phyloP scores from a whole-genome alignment of 1,140 invertebrate genomes.

The Drosophila tropicalis region DNA sequence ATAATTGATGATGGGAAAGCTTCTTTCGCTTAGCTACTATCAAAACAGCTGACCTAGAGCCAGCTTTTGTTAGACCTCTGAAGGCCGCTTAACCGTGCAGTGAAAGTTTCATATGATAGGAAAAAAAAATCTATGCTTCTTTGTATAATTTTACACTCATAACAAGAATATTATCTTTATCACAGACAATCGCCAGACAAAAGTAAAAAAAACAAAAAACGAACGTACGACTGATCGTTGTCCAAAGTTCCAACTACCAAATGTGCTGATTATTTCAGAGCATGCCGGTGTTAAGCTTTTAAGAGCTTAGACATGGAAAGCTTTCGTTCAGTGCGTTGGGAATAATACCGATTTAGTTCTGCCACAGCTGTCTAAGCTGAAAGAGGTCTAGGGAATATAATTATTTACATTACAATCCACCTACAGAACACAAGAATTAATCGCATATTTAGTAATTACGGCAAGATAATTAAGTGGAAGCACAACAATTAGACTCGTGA shows the following conservation, averaged over 20 bases:
- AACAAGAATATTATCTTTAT: not conserved
- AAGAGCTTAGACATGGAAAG: not conserved
- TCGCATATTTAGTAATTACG: slow-evolving; percentile 2
- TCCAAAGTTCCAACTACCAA: not conserved
- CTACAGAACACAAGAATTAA: not conserved
- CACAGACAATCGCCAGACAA: no score
- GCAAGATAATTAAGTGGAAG: slow-evolving; percentile 16
- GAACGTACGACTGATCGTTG: not conserved
- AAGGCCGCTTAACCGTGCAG: not conserved
- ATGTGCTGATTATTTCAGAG: not conserved
- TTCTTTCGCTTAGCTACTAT: not conserved
- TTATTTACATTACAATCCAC: not conserved
- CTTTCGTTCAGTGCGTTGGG: not conserved
- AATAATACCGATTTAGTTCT: not conserved
- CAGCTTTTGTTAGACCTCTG: not conserved
- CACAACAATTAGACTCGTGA: not conserved
- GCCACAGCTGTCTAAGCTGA: not conserved
- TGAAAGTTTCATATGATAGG: not conserved
- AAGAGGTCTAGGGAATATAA: not conserved
- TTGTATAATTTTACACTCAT: no score
- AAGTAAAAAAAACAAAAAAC: not conserved
- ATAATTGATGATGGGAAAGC: not conserved
- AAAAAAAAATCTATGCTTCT: not conserved
- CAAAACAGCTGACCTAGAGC: not conserved
- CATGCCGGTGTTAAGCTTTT: slow-evolving; percentile 1